Conservation (phyloP, 1,140 invertebrate species). For the Neelides sp. region DNA sequence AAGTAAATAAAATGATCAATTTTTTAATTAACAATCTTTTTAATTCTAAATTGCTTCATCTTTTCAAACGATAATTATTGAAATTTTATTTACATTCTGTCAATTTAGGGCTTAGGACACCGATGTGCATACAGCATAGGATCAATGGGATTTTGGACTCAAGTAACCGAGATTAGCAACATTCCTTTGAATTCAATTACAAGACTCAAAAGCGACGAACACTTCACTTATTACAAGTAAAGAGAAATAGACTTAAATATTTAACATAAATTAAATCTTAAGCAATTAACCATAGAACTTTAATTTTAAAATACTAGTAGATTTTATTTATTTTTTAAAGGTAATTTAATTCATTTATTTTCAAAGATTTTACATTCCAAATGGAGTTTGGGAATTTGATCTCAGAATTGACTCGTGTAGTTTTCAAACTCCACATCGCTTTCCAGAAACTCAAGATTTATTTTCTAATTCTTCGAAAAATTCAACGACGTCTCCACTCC, state of each 20-base stretch:
- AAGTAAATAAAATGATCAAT: constrained; percentile 34
- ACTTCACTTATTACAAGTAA: constrained; percentile 41
- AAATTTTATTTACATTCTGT: constrained; percentile 1
- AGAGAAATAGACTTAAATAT: neutral
- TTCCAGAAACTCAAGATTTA: constrained; percentile 14
- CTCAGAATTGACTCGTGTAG: constrained; percentile 40
- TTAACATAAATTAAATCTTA: too few relatives aligned
- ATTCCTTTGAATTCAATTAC: constrained; percentile 36
- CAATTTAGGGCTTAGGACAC: constrained; percentile 36
- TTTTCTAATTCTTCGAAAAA: neutral
- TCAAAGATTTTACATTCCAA: constrained; percentile 42
- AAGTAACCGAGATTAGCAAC: constrained; percentile 36
- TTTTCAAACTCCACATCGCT: constrained; percentile 31
- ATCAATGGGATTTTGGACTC: constrained; percentile 43
- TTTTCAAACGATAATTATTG: neutral
- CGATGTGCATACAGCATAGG: constrained; percentile 44
- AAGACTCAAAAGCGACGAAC: constrained; percentile 35
- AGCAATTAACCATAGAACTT: too few relatives aligned
- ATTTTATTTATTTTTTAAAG: neutral
- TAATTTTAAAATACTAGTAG: too few relatives aligned
- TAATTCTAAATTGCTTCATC: neutral
- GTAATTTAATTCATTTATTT: constrained; percentile 9
- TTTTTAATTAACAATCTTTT: constrained; percentile 9
- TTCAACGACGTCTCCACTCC: constrained; percentile 1
- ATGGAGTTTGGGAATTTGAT: constrained; percentile 39